These are phyloP conservation scores for Chymomyza procnemis DNA, from an alignment of 2,888 invertebrate genomes.

Conservation along the genomic window DNA sequence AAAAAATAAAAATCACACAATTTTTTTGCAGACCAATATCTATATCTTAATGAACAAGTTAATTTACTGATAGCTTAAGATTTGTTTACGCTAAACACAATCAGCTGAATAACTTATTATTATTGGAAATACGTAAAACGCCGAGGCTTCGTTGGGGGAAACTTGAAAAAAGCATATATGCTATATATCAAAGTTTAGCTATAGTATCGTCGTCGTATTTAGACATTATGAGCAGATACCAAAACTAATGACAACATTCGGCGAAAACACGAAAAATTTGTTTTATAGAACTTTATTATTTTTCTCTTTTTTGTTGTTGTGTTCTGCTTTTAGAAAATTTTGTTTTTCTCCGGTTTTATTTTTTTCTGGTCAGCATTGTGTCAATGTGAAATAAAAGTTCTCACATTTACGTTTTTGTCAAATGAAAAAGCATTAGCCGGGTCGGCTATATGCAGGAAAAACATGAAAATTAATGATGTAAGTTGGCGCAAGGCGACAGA, in stretches of 20 bases:
- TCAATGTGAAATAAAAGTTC: slow-evolving; percentile 30
- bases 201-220: too few relatives aligned
- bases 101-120: too few relatives aligned
- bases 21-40: background rate
- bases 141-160: too few relatives aligned
- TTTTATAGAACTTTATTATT: slow-evolving; percentile 37
- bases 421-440: slow-evolving; percentile 34
- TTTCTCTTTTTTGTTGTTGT: slow-evolving; percentile 16
- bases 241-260: slow-evolving; percentile 72
- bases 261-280: slow-evolving; percentile 73
- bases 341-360: slow-evolving; percentile 19
- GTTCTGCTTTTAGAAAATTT: slow-evolving; percentile 45
- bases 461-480: slow-evolving; percentile 69
- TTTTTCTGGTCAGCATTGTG: slow-evolving; percentile 50
- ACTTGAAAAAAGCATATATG: too few relatives aligned
- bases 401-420: slow-evolving; percentile 37
- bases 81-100: background rate
- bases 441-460: slow-evolving; percentile 33
- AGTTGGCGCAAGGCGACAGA: slow-evolving; percentile 53
- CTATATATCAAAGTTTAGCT: too few relatives aligned
- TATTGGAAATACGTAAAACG: too few relatives aligned
- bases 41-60: background rate
- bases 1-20: slow-evolving; percentile 32
- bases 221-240: slow-evolving; percentile 18
- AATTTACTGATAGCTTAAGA: background rate